These are phyloP conservation scores for Atta texana DNA, from an alignment of 1,140 invertebrate genomes.

Conservation along the genomic window DNA sequence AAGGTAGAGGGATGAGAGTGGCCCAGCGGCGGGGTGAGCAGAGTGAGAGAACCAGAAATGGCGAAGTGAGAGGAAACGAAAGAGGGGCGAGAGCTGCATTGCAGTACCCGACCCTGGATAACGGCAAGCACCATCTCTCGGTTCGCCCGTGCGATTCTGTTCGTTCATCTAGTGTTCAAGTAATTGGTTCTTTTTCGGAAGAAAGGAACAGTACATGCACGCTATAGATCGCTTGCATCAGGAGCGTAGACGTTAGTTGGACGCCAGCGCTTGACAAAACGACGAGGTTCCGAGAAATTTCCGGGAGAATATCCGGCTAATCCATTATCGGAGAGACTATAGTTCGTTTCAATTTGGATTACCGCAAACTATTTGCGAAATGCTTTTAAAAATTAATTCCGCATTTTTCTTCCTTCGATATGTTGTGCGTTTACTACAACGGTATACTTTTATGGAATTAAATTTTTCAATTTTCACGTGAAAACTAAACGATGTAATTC, in stretches of 20 bases:
- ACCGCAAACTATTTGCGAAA: background rate
- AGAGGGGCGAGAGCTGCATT: conserved; percentile 74
- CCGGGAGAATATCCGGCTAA: conserved; percentile 32
- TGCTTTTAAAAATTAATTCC: background rate
- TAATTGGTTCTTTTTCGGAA: conserved; percentile 67
- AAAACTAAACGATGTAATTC: conserved; percentile 11
- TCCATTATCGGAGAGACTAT: conserved; percentile 17
- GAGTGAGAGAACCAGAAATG: conserved; percentile 28
- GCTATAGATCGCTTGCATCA: background rate
- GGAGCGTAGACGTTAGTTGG: background rate
- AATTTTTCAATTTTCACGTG: background rate
- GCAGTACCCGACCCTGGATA: conserved; percentile 73
- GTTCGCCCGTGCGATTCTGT: conserved; percentile 58
- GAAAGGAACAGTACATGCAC: conserved; percentile 2
- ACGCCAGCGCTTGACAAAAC: background rate
- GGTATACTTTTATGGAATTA: background rate
- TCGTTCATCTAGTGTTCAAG: conserved; percentile 47
- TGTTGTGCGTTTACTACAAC: background rate
- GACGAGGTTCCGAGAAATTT: conserved; percentile 30
- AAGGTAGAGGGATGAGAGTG: conserved; percentile 8
- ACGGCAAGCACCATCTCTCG: conserved; percentile 71
- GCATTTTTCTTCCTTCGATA: background rate
- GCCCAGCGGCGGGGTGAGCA: background rate
- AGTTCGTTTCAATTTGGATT: conserved; percentile 24
- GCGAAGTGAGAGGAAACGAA: conserved; percentile 59